These are phyloP conservation scores for Lamproptera curius DNA, from an alignment of 2,888 invertebrate genomes.

Conservation along the genomic window DNA sequence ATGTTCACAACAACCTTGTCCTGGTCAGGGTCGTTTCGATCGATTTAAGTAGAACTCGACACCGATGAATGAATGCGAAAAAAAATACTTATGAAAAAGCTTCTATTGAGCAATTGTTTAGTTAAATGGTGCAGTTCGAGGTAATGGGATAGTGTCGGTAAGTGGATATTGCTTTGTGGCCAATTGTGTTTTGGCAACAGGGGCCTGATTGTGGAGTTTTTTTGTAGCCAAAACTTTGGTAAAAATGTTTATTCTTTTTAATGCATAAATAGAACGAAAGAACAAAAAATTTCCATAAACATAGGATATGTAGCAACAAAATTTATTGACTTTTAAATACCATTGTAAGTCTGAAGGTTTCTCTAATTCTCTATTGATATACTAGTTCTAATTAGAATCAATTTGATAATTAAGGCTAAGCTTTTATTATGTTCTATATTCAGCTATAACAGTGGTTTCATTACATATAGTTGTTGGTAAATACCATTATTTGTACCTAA, in stretches of 20 bases:
- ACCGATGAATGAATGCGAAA: neutral
- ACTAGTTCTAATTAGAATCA: too few relatives aligned
- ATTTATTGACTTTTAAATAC: neutral
- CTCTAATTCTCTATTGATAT: too few relatives aligned
- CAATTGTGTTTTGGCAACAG: neutral
- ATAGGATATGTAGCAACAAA: neutral
- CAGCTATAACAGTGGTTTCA: too few relatives aligned
- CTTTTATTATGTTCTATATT: too few relatives aligned
- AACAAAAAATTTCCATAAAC: neutral
- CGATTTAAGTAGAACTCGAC: too few relatives aligned
- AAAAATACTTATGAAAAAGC: neutral
- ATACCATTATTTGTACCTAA: too few relatives aligned
- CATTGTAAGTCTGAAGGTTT: neutral
- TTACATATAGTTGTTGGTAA: too few relatives aligned
- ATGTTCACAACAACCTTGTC: too few relatives aligned
- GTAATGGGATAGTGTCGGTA: constrained; percentile 1
- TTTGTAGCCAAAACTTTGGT: neutral
- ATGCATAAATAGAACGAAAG: neutral
- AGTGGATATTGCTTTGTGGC: constrained; percentile 3
- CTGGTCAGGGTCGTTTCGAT: too few relatives aligned
- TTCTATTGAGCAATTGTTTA: constrained; percentile 14
- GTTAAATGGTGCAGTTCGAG: constrained; percentile 2
- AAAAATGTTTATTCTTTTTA: neutral
- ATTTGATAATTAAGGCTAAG: too few relatives aligned
- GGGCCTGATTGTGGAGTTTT: too few relatives aligned